Evolutionary conservation across 2,797 vertebrate genomes (phyloP).

Genomic region (Enteromius mattozi): DNA sequence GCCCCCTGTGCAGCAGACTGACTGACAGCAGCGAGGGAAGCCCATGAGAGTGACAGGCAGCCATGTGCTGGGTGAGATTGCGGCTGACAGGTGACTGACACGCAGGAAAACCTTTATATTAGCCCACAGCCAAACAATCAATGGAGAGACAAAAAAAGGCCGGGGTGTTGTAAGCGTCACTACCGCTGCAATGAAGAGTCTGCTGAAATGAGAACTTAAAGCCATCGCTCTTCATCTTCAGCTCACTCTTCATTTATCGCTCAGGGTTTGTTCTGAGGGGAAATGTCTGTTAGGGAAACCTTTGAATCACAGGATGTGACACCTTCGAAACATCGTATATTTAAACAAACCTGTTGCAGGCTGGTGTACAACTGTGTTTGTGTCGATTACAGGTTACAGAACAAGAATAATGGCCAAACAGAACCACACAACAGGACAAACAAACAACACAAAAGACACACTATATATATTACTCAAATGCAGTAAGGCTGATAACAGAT

Average conservation of each 20-base stretch:
- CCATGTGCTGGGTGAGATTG: slow-evolving; percentile 72
- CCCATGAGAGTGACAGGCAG: slow-evolving; percentile 70
- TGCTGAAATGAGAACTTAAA: slow-evolving; percentile 66
- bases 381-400: neutral
- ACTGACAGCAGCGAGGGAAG: slow-evolving; percentile 65
- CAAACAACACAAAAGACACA: neutral
- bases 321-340: neutral
- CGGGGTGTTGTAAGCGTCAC: slow-evolving; percentile 76
- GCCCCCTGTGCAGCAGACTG: slow-evolving; percentile 36
- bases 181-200: slow-evolving; percentile 73
- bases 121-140: slow-evolving; percentile 76
- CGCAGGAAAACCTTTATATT: slow-evolving; percentile 81
- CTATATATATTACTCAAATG: neutral
- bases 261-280: slow-evolving; percentile 53
- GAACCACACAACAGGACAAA: slow-evolving; percentile 22
- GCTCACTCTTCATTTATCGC: slow-evolving; percentile 1
- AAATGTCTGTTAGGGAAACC: neutral
- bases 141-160: slow-evolving; percentile 60
- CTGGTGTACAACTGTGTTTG: neutral
- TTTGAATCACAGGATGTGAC: neutral
- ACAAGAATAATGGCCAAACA: neutral
- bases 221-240: slow-evolving; percentile 45
- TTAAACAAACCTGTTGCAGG: neutral
- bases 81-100: slow-evolving; percentile 78
- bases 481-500: neutral